Conservation (phyloP, 2,888 invertebrate species). For the Blastobasis adustella region DNA sequence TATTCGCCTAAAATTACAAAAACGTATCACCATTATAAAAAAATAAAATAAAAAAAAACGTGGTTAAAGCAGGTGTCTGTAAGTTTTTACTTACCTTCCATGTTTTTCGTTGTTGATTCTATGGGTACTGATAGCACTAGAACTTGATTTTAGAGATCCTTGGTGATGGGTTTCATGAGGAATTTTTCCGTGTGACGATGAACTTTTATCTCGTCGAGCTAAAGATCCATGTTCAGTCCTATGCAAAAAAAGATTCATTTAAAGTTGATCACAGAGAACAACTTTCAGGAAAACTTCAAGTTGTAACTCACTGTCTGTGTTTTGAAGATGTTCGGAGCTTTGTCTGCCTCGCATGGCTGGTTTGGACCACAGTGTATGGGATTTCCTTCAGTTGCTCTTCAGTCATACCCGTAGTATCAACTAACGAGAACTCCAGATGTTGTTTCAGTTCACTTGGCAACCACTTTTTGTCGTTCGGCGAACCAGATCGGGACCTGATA, state of each 20-base stretch:
- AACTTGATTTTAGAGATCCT: conserved; percentile 76
- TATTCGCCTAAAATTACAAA: conserved; percentile 43
- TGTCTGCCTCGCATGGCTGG: conserved; percentile 76
- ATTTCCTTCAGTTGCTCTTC: conserved; percentile 90
- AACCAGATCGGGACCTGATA: conserved; percentile 77
- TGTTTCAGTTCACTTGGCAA: conserved; percentile 86
- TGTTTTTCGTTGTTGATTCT: conserved; percentile 70
- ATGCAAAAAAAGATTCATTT: not conserved
- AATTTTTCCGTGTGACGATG: conserved; percentile 47
- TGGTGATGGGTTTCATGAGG: conserved; percentile 52
- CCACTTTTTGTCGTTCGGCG: conserved; percentile 83
- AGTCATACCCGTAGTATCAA: conserved; percentile 92
- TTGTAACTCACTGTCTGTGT: conserved; percentile 51
- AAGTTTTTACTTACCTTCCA: conserved; percentile 37
- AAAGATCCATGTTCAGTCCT: conserved; percentile 63
- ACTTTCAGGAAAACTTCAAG: not conserved
- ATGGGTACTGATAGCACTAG: conserved; percentile 75
- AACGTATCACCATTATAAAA: no score
- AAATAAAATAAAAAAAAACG: no score
- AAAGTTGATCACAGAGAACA: not conserved
- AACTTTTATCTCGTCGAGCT: conserved; percentile 56
- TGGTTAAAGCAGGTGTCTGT: not conserved
- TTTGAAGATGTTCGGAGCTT: conserved; percentile 68
- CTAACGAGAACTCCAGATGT: conserved; percentile 90
- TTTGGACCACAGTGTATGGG: conserved; percentile 91